Evolutionary conservation across 2,113 vertebrate genomes (phyloP), one percentile per base, ranked within the genome.

Genomic region (Tringa solitaria): DNA sequence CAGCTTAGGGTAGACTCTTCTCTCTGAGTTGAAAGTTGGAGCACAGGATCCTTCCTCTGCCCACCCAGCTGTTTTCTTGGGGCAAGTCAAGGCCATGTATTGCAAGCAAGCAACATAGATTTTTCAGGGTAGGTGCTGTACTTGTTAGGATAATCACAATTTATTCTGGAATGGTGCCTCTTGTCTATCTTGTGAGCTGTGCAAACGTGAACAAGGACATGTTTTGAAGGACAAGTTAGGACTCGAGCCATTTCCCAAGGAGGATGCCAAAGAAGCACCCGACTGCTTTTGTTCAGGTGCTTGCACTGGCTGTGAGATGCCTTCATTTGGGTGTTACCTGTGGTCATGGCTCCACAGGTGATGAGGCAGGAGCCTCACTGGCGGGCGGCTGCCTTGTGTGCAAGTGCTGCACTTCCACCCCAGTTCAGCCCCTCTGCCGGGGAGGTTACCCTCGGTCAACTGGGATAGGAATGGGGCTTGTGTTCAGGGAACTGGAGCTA

Each of bases 1-100:
- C 90, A 59, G 32, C 26, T 79, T 32, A 45, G 77, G 27, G 16
- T 72, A 35, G 2, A 1, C 22, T 87, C 84, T 92, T 61, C 64
- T 92, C 26, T 33, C 24, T 30, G 46, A 54, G n/a, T 21, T 84
- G 63, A 54, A 87, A 72, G 35, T 51, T 70, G 48, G 76, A 90
- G 65, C 27, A 50, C 1, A 3, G 21, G 63, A 56, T 33, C 60
- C 27, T n/a, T 0, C 0, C 18, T 87, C 15, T 78, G 18, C 8
- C 30, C 57, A 57, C 18, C 10, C 43, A 33, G 2, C 19, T 87
- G 0, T 22, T 67, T 20, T 67, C 32, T 24, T 1, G 0, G 39
- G 26, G 21, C 61, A 73, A 12, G 51, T 69, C 45, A 72, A 75
- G 70, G 24, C n/a, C 30, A 6, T 63, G 5, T 32, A 51, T 30